Conservation (phyloP, 2,888 invertebrate species). For the Drosophila eohydei region DNA sequence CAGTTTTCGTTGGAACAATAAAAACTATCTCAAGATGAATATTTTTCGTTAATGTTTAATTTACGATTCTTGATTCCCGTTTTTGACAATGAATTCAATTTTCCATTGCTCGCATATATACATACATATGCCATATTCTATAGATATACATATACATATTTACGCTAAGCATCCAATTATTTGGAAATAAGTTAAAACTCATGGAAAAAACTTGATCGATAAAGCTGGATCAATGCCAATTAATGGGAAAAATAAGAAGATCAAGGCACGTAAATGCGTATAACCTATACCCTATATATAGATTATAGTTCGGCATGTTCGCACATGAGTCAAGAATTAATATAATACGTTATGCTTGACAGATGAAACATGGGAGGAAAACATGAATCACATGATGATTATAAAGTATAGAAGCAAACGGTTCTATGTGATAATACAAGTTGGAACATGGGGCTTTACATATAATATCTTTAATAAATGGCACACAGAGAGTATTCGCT, state of each 20-base stretch:
- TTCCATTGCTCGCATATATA: background rate
- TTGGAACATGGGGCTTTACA: too few species aligned
- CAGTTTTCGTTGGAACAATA: background rate
- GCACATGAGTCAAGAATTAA: constrained; percentile 24
- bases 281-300: constrained; percentile 5
- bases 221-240: constrained; percentile 46
- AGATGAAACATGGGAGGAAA: constrained; percentile 9
- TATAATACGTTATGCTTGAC: constrained; percentile 9
- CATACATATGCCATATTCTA: background rate
- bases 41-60: background rate
- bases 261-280: background rate
- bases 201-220: constrained; percentile 17
- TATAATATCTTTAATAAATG: background rate
- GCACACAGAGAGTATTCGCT: constrained; percentile 33
- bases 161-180: background rate
- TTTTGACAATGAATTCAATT: background rate
- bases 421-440: background rate
- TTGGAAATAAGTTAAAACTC: constrained; percentile 24
- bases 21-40: background rate
- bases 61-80: background rate
- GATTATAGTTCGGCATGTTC: constrained; percentile 6
- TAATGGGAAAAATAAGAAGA: constrained; percentile 8
- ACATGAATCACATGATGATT: constrained; percentile 24
- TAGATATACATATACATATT: background rate
- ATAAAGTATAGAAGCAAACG: background rate